phyloP scores from a whole-genome alignment of 2,113 vertebrate species.

The Petromus typicus region DNA sequence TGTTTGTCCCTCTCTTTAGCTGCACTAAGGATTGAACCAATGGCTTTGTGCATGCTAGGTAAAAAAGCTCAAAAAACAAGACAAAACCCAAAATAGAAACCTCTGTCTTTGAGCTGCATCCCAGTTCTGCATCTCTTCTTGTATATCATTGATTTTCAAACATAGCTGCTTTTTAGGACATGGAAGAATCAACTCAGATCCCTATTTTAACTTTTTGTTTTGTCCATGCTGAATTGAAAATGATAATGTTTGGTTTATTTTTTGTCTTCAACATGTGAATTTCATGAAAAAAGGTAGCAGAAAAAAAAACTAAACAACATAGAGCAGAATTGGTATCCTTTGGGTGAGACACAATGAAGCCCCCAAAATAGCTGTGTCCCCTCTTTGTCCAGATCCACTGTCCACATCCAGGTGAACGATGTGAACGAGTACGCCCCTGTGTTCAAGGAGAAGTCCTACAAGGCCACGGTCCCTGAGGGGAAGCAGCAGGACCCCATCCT shows the following conservation, averaged over 20 bases:
- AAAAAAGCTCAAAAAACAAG: not conserved
- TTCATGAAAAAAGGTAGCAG: not conserved
- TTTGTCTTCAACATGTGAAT: not conserved
- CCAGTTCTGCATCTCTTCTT: not conserved
- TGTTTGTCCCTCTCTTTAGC: not conserved
- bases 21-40: not conserved
- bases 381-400: slow-evolving; percentile 90
- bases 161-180: not conserved
- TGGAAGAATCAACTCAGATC: not conserved
- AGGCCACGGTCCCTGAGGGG: slow-evolving; percentile 93
- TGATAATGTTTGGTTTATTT: not conserved
- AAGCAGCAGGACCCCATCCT: slow-evolving; percentile 93
- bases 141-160: slow-evolving; percentile 9
- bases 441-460: slow-evolving; percentile 99
- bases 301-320: not conserved
- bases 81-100: no score
- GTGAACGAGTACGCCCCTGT: slow-evolving; percentile 96
- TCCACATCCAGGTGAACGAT: slow-evolving; percentile 98
- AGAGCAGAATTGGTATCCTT: not conserved
- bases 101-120: not conserved
- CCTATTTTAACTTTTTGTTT: not conserved
- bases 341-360: not conserved
- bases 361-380: not conserved
- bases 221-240: not conserved
- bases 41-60: not conserved